Evolutionary conservation across 2,113 vertebrate genomes (phyloP), one percentile per base, ranked within the genome.

Genomic region (Cephalopterus ornatus): DNA sequence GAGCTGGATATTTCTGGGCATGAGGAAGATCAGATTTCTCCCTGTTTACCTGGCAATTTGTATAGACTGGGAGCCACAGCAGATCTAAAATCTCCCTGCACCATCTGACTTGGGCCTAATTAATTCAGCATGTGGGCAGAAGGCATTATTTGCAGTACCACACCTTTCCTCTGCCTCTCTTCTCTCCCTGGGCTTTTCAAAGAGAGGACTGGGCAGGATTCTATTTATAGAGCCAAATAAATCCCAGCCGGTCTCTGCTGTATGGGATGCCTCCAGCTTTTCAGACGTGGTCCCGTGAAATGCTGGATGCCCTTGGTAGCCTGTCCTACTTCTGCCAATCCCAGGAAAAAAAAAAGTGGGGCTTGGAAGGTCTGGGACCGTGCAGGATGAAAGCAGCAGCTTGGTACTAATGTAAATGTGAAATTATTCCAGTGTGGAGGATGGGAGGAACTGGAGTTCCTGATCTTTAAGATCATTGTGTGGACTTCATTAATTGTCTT

Each of bases 151-250:
- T 92, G 92, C 27, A 65, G 85, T 65, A 77, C 97, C 97, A 70
- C 97, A 95, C 97, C 98, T 97, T 72, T 20, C 88, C 94, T 96
- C 94, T 96, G 95, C 89, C 96, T 97, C 97, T 97, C 81, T 96
- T 96, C 92, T 95, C 95, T 97, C 91, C 79, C 88, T 63, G 82
- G 87, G 86, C 80, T 96, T 96, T 96, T 83, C 72, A 50, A 75
- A 94, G 87, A 88, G 58, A 95, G 72, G 56, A 55, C 84, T 97
- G 90, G 88, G 93, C 7, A 21, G 95, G 67, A 95, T 94, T 89
- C 85, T 94, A 89, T 95, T 96, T 97, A 95, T 92, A 96, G 95
- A 97, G 94, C 55, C 96, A 97, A 97, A 93, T 67, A 92, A 98
- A 97, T 79, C 80, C 89, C 96, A 96, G 91, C 90, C 79, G 41